Evolutionary conservation across 2,797 vertebrate species (phyloP), one percentile per base, ranked within the genome.

Genomic region (Sebastes cheni): DNA sequence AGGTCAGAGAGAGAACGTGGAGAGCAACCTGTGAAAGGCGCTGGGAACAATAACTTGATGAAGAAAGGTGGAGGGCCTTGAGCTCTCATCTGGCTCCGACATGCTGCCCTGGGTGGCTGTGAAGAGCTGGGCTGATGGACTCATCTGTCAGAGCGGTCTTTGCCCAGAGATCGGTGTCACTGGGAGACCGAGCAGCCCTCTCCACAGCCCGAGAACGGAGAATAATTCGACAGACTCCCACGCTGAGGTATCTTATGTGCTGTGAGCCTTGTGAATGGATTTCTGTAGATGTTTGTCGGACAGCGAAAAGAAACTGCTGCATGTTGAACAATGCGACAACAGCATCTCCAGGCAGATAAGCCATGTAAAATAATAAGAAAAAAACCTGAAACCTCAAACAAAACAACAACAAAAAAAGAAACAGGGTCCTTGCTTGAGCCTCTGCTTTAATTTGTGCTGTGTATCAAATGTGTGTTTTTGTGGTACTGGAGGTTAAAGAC

Each of bases 11-110:
- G 93, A 92, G 62, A 92, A 88, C 0, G 89, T 92, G 0, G 95
- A 97, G 92, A 97, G 95, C 85, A 93, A 93, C 88, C 87, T 97
- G 71, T 97, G 93, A 97, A 59, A 64, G 36, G 27, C 4, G 12
- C 16, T 16, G 14, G 54, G 50, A 77, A 59, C 1, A 1, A 46
- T 25, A 80, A 72, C 34, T 61, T 30, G 1, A n/a, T 9, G 25
- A 81, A 70, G 64, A 71, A 75, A 58, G 55, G 16, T 16, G 5
- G 67, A 68, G 13, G 39, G 58, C 29, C 36, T 42, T 66, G 66
- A 85, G 84, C 66, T 82, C 61, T 85, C 58, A 6, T 59, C 6
- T 7, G 58, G 81, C 67, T 78, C 75, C 27, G 77, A 73, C 56
- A 46, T 27, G 32, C 67, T 60, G 70, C 72, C 64, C 73, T 18